A percentile compares a stretch with the other conserved stretches of the same genome.
These are phyloP conservation scores for Leucophenga varia DNA, from an alignment of 1,140 invertebrate genomes.

Conservation along the genomic window DNA sequence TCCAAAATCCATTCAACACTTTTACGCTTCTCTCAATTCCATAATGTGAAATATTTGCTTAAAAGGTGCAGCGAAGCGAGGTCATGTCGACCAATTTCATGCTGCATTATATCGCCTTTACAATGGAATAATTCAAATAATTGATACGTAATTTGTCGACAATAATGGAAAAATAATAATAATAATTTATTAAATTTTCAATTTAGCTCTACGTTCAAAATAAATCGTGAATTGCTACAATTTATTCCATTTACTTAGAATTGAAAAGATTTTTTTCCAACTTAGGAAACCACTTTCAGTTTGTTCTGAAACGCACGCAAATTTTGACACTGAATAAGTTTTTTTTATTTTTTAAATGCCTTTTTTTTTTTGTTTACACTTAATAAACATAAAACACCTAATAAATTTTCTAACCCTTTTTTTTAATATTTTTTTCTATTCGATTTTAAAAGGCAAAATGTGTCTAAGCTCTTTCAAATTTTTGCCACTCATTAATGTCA, in stretches of 20 bases:
- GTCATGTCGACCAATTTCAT: slow-evolving; percentile 10
- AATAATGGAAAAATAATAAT: no score
- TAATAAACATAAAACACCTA: slow-evolving; percentile 48
- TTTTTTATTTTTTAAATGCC: slow-evolving; percentile 29
- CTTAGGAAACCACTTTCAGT: slow-evolving; percentile 26
- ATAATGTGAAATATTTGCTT: slow-evolving; percentile 26
- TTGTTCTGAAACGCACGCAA: slow-evolving; percentile 44
- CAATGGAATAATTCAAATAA: slow-evolving; percentile 44
- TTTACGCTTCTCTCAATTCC: slow-evolving; percentile 4
- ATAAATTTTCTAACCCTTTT: slow-evolving; percentile 40
- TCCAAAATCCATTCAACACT: no score
- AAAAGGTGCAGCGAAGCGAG: slow-evolving; percentile 45
- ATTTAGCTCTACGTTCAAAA: no score
- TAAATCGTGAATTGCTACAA: no score
- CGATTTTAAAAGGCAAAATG: slow-evolving; percentile 12
- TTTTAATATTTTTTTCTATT: no score
- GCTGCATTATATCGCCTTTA: slow-evolving; percentile 24
- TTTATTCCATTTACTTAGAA: no score
- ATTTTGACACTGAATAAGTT: slow-evolving; percentile 26
- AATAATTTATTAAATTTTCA: no score
- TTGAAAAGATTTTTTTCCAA: slow-evolving; percentile 21
- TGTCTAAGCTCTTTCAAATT: slow-evolving; percentile 9
- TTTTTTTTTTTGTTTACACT: slow-evolving; percentile 20
- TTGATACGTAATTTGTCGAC: slow-evolving; percentile 43
- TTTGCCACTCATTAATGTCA: slow-evolving; percentile 36